Evolutionary conservation across 1,140 invertebrate genomes (phyloP), one percentile per base, ranked within the genome.

Genomic region (Arctopsyche grandis): DNA sequence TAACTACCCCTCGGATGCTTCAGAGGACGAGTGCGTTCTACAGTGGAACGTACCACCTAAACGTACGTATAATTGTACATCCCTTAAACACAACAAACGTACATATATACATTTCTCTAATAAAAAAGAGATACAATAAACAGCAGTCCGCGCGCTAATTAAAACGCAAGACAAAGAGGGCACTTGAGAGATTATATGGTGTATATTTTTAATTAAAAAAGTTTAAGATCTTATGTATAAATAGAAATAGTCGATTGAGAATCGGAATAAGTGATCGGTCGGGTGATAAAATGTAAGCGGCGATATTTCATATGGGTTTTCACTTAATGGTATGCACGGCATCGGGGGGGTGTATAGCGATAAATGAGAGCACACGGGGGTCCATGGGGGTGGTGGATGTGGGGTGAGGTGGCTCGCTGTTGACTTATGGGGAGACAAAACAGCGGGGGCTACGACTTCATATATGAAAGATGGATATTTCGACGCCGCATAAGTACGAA

Each of bases 401-500:
- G 9, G 52, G 24, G 19, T 14, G 10, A 9, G 73, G 19, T 9
- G 38, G 24, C 1, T 48, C 22, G 56, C 29, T 76, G 74, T 76
- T 76, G 74, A 76, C 74, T 76, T 76, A 76, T 76, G 58, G 26
- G 74, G 74, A 76, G 46, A 52, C 46, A 48, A 52, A 60, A 38
- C 56, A 29, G 52, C 24, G 58, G 56, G 56, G 58, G 46, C 16
- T 52, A 16, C 21, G 74, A 21, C 29, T 63, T 63, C 38, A 26
- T 66, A 66, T 60, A 60, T 56, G 71, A 66, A 76, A 76, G 74
- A 76, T 76, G 56, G 43, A 76, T 76, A 76, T 76, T 43, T 76
- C 74, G 44, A 24, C 22, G 16, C 1, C 7, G 38, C 24, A 48
- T 69, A 26, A 69, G 38, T 38, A 69, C 66, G 66, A 69, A 38